Evolutionary conservation across 37 sponge, comb jelly and placozoan species (phyloP).

Genomic region (Beroe ovata): DNA sequence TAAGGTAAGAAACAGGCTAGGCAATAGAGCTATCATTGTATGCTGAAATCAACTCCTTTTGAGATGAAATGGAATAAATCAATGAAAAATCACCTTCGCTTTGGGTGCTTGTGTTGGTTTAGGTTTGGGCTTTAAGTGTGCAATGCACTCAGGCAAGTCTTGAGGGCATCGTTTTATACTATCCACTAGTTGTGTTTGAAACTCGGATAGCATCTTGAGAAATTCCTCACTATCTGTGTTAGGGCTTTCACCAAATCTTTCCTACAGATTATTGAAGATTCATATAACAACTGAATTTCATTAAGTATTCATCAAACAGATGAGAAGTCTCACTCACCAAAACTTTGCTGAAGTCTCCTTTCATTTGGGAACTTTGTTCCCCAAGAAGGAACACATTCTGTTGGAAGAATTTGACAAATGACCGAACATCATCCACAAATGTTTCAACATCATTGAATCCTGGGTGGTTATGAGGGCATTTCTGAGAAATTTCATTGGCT

Average conservation of each 20-base stretch:
- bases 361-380: constrained; percentile 51
- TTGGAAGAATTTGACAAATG: constrained; percentile 65
- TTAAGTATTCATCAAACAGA: too few relatives aligned
- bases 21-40: too few relatives aligned
- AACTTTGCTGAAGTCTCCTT: constrained; percentile 22
- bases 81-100: too few relatives aligned
- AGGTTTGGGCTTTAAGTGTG: constrained; percentile 47
- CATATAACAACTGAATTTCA: background rate
- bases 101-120: background rate
- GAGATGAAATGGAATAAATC: too few relatives aligned
- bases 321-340: too few relatives aligned
- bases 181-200: constrained; percentile 21
- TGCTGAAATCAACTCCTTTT: too few relatives aligned
- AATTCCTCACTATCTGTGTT: constrained; percentile 67
- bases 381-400: constrained; percentile 21
- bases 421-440: constrained; percentile 25
- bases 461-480: background rate
- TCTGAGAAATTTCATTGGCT: constrained; percentile 40
- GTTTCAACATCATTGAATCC: background rate
- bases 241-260: constrained; percentile 44
- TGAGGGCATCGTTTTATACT: constrained; percentile 1
- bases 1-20: too few relatives aligned
- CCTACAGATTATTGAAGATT: constrained; percentile 4
- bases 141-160: background rate
- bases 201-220: constrained; percentile 47